Base-by-base conservation (phyloP, 1,140 invertebrate species). In the Brachionus paranguensis region DNA sequence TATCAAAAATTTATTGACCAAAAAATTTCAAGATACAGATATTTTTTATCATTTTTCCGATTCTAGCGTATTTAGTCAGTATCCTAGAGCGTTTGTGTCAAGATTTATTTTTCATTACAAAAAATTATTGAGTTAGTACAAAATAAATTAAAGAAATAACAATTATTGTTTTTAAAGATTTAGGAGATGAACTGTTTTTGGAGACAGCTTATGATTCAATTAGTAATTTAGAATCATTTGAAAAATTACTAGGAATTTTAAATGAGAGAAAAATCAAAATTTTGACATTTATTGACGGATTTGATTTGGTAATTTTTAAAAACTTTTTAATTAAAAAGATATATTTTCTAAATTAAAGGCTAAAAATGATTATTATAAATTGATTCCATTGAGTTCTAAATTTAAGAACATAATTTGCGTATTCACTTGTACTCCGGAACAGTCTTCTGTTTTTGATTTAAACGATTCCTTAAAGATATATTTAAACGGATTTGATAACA, bases 21-120 rank as follows among this genome's bases (percentile, higher is more conserved):
- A 29, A 37, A 50, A 53, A 24, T 12, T 10, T 24, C 10, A 76
- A 29, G 24, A 76, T 47, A 20, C 4, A 27, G 72, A 76, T 14
- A 76, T 76, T 27, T 76, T 76, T 29, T 76, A 76, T 76, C 72
- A 76, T 29, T 76, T 76, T 76, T 47, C 24, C 6, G n/a, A 47
- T 17, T 24, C 72, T 0, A 27, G 17, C 6, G 10, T 3, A 27
- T 27, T 47, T 29, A 53, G 72, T 76, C 43, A 29, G 17, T 50
- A 14, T 27, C 24, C 17, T 29, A 53, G 27, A 50, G 47, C 20
- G 24, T 76, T 76, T 14, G 20, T 27, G 20, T 11, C n/a, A 11
- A 47, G 72, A 50, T 76, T 76, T n/a, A 76, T 76, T 14, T 50
- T 20, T 76, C 24, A 76, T 50, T 76, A 50, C 50, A 4, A 20